Base-by-base conservation (phyloP, 2,797 vertebrate genomes). In the Phataginus tetradactyla region DNA sequence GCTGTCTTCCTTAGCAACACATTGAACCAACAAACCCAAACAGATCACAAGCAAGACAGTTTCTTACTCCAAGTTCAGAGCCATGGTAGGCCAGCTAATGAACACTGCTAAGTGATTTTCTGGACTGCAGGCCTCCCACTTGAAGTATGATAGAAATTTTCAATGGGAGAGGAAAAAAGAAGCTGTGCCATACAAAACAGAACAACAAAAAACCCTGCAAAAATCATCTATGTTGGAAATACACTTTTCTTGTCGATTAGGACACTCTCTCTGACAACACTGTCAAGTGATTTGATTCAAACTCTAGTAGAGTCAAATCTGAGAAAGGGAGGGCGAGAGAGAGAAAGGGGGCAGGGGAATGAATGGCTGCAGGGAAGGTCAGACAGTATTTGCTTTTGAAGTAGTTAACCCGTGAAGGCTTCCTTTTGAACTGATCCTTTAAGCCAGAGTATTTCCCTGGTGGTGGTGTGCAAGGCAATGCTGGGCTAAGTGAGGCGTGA, bases 401-500 rank as follows among this genome's bases (percentile, higher is more conserved):
- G 61, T 20, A 83, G 91, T 97, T 98, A 97, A 77, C 97, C 97
- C 97, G 94, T 1, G 23, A 96, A 97, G 97, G n/a, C 55, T 96
- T 95, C 86, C 92, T 95, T 95, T 81, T 25, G 64, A 87, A 94
- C 96, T 95, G 95, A 94, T 85, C 92, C 96, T 12, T 0, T 45
- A 95, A 98, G 95, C 90, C 72, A 9, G 32, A 64, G 51, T 90
- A 90, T 97, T 97, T 96, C 96, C 97, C 97, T 59, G 94, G 98
- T 96, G 97, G 96, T 94, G 49, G 81, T 71, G 59, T 96, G 94
- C 94, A 95, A 97, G 96, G 97, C 96, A 94, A 94, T 45, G 98
- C 98, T 98, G 94, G 88, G 97, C 86, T 98, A 99, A 99, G 98
- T 99, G 98, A 99, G 98, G 98, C 97, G 94, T 99, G 99, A 99